Evolutionary conservation across 2,888 invertebrate genomes (phyloP).

Genomic region (Hanleya hanleyi): DNA sequence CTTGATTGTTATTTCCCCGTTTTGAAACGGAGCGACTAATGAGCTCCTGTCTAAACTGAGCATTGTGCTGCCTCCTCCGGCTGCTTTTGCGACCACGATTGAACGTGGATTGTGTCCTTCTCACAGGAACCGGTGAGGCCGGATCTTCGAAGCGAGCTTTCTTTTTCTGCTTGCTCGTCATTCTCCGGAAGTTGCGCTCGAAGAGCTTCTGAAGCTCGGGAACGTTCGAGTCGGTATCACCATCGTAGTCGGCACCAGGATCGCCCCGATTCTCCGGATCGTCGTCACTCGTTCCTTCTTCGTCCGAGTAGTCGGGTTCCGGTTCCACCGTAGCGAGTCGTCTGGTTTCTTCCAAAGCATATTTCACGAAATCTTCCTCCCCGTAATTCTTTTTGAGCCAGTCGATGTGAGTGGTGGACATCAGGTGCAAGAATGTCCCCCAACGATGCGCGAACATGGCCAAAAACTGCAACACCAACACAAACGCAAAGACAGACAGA

Average conservation of each 20-base stretch:
- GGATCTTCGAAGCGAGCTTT: not conserved
- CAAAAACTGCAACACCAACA: slow-evolving; percentile 58
- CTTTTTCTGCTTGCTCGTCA: slow-evolving; percentile 1
- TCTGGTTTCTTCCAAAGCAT: slow-evolving; percentile 61
- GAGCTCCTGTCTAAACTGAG: not conserved
- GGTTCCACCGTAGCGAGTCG: slow-evolving; percentile 60
- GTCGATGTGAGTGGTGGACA: slow-evolving; percentile 63
- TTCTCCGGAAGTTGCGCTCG: not conserved
- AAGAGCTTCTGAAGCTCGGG: not conserved
- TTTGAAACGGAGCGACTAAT: not conserved
- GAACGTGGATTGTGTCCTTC: not conserved
- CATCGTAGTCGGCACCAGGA: not conserved
- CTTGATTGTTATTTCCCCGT: not conserved
- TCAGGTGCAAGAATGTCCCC: slow-evolving; percentile 66
- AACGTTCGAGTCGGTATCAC: slow-evolving; percentile 32
- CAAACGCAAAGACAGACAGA: slow-evolving; percentile 58
- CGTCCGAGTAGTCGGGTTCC: slow-evolving; percentile 58
- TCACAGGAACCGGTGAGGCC: not conserved
- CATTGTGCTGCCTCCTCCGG: not conserved
- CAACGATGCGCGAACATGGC: slow-evolving; percentile 66
- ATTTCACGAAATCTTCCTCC: slow-evolving; percentile 64
- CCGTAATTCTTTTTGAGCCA: slow-evolving; percentile 59
- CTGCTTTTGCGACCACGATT: not conserved
- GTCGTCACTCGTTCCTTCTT: slow-evolving; percentile 3
- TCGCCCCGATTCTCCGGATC: not conserved